phyloP scores from a whole-genome alignment of 1,140 invertebrate species.

The Mactra quadrangularis region DNA sequence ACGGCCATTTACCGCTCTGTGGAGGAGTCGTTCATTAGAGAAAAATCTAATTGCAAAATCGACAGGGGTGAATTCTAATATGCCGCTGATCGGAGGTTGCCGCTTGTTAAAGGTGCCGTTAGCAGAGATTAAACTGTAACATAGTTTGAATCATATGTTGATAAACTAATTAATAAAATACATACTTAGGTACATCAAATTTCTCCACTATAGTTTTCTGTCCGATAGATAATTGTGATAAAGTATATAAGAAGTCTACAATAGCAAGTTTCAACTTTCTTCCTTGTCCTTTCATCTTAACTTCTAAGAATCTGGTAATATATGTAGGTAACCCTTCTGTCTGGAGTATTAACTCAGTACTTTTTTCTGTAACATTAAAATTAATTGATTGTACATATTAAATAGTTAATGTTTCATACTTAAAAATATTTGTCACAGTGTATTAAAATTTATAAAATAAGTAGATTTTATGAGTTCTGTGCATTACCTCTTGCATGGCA shows the following conservation, averaged over 20 bases:
- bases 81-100: too few relatives aligned
- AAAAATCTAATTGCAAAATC: too few relatives aligned
- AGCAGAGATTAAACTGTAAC: too few relatives aligned
- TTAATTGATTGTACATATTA: background rate
- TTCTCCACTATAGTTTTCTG: constrained; percentile 65
- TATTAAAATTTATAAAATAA: too few relatives aligned
- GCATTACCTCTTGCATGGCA: too few relatives aligned
- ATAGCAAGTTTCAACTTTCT: constrained; percentile 67
- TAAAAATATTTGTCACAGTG: background rate
- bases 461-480: too few relatives aligned
- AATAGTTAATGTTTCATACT: background rate
- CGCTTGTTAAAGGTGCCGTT: too few relatives aligned
- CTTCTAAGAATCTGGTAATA: constrained; percentile 68
- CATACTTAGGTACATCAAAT: constrained; percentile 74
- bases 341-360: constrained; percentile 70
- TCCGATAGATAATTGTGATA: constrained; percentile 73
- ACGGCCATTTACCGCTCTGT: too few relatives aligned
- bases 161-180: too few relatives aligned
- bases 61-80: too few relatives aligned
- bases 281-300: constrained; percentile 72
- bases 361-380: constrained; percentile 75
- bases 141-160: too few relatives aligned
- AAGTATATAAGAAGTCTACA: constrained; percentile 70
- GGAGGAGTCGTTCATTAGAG: too few relatives aligned
- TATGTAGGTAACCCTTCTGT: constrained; percentile 61